Conservation (phyloP, 2,797 vertebrate species). For the Zalophus californianus region DNA sequence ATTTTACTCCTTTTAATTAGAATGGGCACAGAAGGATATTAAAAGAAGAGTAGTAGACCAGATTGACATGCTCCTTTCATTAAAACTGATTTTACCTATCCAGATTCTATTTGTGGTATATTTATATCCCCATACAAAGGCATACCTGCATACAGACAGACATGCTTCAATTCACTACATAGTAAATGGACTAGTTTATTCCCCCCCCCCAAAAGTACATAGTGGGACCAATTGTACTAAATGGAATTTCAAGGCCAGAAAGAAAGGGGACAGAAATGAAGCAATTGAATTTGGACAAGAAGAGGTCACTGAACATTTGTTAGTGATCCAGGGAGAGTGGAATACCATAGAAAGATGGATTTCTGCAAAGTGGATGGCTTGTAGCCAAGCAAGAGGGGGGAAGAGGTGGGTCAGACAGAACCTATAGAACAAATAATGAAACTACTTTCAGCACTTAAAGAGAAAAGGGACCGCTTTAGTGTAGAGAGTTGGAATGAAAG, state of each 20-base stretch:
- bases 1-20: constrained; percentile 27
- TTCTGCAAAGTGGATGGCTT: background rate
- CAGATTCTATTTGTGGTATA: background rate
- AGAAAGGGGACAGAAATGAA: constrained; percentile 31
- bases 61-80: background rate
- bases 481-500: background rate
- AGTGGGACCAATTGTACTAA: background rate
- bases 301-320: background rate
- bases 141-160: background rate
- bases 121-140: background rate
- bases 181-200: background rate
- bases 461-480: background rate
- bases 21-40: background rate
- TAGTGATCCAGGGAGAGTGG: background rate
- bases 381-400: background rate
- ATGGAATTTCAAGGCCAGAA: background rate
- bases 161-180: background rate
- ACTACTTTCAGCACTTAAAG: background rate
- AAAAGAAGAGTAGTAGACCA: background rate
- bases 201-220: background rate
- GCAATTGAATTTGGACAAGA: background rate
- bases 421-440: background rate
- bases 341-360: background rate
- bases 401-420: background rate
- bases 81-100: background rate